Evolutionary conservation across 2,113 vertebrate species (phyloP), one percentile per base, ranked within the genome.

Genomic region (Nothobranchius kuhntae): DNA sequence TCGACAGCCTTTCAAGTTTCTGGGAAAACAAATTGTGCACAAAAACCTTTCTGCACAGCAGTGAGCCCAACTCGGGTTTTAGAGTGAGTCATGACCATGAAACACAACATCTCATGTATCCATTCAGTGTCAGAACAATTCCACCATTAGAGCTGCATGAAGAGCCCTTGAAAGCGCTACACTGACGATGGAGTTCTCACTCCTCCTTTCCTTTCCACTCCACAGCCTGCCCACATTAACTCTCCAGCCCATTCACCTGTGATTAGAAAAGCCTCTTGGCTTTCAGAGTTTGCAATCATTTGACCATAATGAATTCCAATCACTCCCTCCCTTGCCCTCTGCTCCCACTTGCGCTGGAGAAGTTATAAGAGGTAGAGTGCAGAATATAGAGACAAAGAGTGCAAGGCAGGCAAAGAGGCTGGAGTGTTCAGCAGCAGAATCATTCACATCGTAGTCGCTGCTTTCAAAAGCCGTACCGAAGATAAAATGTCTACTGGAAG

Each of bases 271-370:
- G 84, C 87, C 89, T 88, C 90, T 91, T 72, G 24, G 87, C 87
- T 81, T 86, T 71, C 88, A 87, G 78, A 90, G 88, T 91, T 92
- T 92, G 90, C 90, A 93, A 92, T 94, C 91, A 92, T 93, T 92
- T 93, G 87, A 91, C 83, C 86, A 82, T 92, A 92, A 93, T 93
- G 91, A 93, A 92, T 93, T 92, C 92, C 91, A 91, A 87, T 89
- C 88, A 83, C 87, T 89, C 87, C 71, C 74, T 87, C 87, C 84
- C 83, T 70, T 68, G 75, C 80, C 80, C 87, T 88, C 85, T 86
- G 77, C 85, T 84, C 89, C 88, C 87, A 85, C 91, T 90, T 78
- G 68, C 80, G 40, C 75, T 84, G 48, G 70, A 90, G 82, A 73
- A 75, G 79, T 72, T 84, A 71, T 73, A 74, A 88, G 63, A 73